Evolutionary conservation across 2,888 invertebrate species (phyloP).

Genomic region (Platynereis dumerilii): DNA sequence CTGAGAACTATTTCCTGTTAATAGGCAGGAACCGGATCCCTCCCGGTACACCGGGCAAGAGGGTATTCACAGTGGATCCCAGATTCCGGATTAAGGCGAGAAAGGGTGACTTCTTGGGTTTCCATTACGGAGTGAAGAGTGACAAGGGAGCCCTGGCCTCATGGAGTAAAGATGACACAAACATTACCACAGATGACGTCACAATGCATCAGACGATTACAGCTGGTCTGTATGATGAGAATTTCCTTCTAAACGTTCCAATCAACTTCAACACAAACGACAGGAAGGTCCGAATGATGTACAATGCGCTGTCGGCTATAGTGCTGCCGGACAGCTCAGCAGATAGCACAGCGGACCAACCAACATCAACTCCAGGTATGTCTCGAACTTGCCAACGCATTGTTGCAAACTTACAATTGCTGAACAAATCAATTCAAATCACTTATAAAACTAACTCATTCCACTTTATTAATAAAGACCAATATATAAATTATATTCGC

Average conservation of each 20-base stretch:
- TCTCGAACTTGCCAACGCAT: too few species aligned
- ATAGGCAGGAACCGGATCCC: constrained; percentile 5
- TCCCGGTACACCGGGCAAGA: background rate
- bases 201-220: background rate
- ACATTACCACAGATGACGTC: background rate
- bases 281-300: background rate
- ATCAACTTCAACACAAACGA: constrained; percentile 7
- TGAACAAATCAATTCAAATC: too few species aligned
- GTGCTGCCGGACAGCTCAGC: background rate
- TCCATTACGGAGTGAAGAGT: constrained; percentile 4
- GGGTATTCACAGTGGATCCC: constrained; percentile 1
- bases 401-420: too few species aligned
- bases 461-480: too few species aligned
- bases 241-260: constrained; percentile 4
- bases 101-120: background rate
- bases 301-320: background rate
- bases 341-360: too few species aligned
- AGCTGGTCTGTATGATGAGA: constrained; percentile 3
- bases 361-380: too few species aligned
- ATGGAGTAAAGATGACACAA: too few species aligned
- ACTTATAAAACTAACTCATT: too few species aligned
- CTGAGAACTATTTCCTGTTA: constrained; percentile 2
- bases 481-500: too few species aligned
- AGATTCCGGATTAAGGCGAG: background rate
- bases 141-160: background rate